A percentile compares a stretch with the other conserved stretches of the same genome.
phyloP scores from a whole-genome alignment of 2,797 vertebrate species.

The Choloepus didactylus region DNA sequence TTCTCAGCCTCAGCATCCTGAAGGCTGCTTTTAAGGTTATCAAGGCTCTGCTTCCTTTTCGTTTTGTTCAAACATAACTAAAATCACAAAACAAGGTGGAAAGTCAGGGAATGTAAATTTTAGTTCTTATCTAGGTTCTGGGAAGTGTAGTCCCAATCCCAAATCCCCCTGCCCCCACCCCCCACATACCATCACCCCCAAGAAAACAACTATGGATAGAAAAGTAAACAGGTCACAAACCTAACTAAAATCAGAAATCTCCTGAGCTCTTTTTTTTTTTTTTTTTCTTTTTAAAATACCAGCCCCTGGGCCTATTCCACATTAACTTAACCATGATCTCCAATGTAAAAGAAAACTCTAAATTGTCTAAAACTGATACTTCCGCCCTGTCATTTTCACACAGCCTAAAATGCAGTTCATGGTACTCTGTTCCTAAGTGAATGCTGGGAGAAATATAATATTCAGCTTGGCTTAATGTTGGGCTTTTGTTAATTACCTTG shows the following conservation, averaged over 20 bases:
- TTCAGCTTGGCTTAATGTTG: no score
- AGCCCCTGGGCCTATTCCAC: not conserved
- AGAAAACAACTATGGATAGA: not conserved
- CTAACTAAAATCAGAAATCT: not conserved
- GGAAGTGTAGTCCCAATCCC: not conserved
- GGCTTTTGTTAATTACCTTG: no score
- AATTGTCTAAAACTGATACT: not conserved
- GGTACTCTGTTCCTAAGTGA: not conserved
- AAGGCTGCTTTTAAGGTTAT: not conserved
- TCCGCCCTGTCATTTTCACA: not conserved
- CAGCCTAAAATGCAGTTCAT: not conserved
- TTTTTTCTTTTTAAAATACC: not conserved
- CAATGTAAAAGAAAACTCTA: not conserved
- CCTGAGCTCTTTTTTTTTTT: no score
- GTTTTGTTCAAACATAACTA: not conserved
- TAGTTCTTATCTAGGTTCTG: not conserved
- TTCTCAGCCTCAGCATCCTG: not conserved
- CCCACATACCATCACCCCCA: no score
- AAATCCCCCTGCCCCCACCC: no score
- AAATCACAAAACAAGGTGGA: not conserved
- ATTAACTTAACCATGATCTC: not conserved
- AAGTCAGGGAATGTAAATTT: not conserved
- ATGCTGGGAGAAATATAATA: no score
- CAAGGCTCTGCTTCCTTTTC: not conserved
- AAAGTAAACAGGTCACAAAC: not conserved